Conservation (phyloP, 2,797 vertebrate genomes). For the Neostethus bicornis region DNA sequence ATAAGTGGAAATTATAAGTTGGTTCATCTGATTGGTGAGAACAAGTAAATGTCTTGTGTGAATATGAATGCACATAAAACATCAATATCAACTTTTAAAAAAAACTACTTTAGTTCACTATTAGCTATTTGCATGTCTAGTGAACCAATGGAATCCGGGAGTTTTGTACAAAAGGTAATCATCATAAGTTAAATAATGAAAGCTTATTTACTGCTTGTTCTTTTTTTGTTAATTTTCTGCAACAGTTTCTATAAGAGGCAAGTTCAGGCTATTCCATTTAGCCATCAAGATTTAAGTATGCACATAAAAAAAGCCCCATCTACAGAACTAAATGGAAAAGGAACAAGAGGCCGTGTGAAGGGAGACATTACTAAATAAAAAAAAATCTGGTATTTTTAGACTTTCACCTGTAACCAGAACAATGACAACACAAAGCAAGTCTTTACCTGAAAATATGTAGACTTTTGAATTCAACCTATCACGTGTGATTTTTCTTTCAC, state of each 20-base stretch:
- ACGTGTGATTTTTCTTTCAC: conserved; percentile 2
- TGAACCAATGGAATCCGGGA: conserved; percentile 29
- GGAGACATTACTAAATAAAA: neutral
- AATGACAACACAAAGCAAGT: conserved; percentile 28
- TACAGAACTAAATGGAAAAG: conserved; percentile 24
- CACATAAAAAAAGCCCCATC: conserved; percentile 26
- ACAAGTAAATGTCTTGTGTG: neutral
- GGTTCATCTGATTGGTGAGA: conserved; percentile 30
- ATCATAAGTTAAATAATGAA: conserved; percentile 53
- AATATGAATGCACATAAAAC: conserved; percentile 9
- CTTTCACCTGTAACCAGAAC: conserved; percentile 15
- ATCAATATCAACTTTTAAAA: conserved; percentile 25
- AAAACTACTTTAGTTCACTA: conserved; percentile 10
- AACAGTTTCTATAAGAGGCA: conserved; percentile 28
- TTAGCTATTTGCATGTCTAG: conserved; percentile 40
- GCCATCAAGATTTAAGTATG: conserved; percentile 17
- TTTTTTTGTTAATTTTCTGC: conserved; percentile 17
- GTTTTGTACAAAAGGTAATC: conserved; percentile 36
- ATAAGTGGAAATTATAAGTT: conserved; percentile 19
- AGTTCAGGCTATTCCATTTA: conserved; percentile 25
- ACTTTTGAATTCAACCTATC: conserved; percentile 33
- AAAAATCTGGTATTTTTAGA: neutral
- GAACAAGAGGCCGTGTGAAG: neutral
- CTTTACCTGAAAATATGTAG: conserved; percentile 21
- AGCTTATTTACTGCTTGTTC: conserved; percentile 42